Base-by-base conservation (phyloP, 2,888 invertebrate genomes). In the Embidobia sp. region DNA sequence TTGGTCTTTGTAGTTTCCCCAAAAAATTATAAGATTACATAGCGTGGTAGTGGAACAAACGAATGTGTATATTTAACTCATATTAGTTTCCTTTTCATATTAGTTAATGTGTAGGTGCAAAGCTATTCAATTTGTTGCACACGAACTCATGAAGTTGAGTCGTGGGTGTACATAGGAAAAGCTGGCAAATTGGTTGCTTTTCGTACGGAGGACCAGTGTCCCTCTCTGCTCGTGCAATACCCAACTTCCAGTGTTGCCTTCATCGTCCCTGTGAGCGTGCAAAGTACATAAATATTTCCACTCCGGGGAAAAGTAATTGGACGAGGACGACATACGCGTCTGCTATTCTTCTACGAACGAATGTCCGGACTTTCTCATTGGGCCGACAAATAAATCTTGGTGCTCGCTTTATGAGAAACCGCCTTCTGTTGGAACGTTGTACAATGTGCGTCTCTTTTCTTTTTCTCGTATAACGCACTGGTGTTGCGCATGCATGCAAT, bases 291-390 rank as follows among this genome's bases (percentile, higher is more conserved):
- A 80, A 82, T 84, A 85, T 83, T 83, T 82, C 81, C 81, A 82
- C 82, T 66, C 76, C 67, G 82, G 80, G 83, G 83, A 84, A 85
- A 86, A 85, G 85, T 83, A 87, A 86, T 87, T 85, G 86, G 84
- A 84, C 82, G 81, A 78, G 81, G 77, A 80, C 83, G 81, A 84
- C 84, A 84, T 82, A 80, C 83, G 80, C 81, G 82, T 81, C 84
- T 84, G 83, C 84, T 85, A 84, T 85, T 84, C 80, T 81, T 79
- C 79, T 80, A 76, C 81, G 79, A 82, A 80, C 78, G 78, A 81
- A 78, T 79, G 70, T 80, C 78, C 74, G 64, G 73, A 77, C 76
- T 77, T 76, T 79, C 79, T 81, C 82, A 81, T 83, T 81, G 84
- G 83, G 77, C 81, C 80, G 53, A 75, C 78, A 84, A 85, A 87